phyloP scores from a whole-genome alignment of 2,888 invertebrate species.

The Philhelius pedissequus region DNA sequence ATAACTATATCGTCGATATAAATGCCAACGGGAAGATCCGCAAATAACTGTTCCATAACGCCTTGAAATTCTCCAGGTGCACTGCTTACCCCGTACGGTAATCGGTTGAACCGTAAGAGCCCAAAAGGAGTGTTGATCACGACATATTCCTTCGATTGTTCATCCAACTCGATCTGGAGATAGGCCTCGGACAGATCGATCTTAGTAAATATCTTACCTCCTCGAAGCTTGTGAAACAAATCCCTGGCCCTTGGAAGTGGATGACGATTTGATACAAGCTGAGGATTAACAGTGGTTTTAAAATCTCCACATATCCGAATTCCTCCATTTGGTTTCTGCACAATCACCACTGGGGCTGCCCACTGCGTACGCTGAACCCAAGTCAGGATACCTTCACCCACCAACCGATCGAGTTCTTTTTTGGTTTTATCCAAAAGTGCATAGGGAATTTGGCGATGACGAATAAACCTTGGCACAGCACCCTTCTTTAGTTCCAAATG shows the following conservation, averaged over 20 bases:
- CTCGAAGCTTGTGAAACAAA: conserved; percentile 65
- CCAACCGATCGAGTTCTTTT: not conserved
- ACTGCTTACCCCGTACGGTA: too few species aligned
- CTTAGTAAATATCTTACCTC: conserved; percentile 66
- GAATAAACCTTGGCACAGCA: not conserved
- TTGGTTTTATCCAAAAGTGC: not conserved
- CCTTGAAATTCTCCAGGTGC: too few species aligned
- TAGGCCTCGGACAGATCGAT: conserved; percentile 69
- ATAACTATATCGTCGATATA: too few species aligned
- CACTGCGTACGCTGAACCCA: conserved; percentile 57
- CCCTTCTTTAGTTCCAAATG: not conserved
- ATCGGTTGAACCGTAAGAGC: conserved; percentile 72
- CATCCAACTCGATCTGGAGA: not conserved
- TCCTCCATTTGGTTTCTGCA: conserved; percentile 70
- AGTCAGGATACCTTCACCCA: too few species aligned
- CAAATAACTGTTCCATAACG: too few species aligned
- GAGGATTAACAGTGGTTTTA: conserved; percentile 69
- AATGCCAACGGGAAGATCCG: too few species aligned
- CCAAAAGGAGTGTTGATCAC: conserved; percentile 75
- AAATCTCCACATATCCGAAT: conserved; percentile 70
- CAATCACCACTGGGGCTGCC: conserved; percentile 73
- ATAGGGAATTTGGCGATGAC: conserved; percentile 3
- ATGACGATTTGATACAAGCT: conserved; percentile 70
- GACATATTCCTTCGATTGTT: conserved; percentile 70
- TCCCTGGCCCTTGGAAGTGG: conserved; percentile 70